Base-by-base conservation (phyloP, 2,888 invertebrate species). In the Quadriops clusia region DNA sequence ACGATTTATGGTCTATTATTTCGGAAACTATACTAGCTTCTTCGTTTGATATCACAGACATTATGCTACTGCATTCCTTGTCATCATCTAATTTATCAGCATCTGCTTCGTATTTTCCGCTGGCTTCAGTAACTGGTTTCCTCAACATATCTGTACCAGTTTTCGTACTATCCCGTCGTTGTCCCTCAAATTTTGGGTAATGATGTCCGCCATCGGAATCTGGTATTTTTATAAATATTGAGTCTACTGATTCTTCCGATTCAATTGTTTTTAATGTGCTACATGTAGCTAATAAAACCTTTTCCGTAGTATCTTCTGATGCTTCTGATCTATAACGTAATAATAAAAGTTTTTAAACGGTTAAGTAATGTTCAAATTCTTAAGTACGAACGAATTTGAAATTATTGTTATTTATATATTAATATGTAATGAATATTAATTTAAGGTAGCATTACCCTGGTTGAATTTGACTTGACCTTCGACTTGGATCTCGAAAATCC, bases 401-500 rank as follows among this genome's bases (percentile, higher is more conserved):
- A 54, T 1, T 56, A 56, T 14, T 60, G 7, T 8, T 25, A 10
- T 22, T 9, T n/a, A n/a, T n/a, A n/a, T n/a, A n/a, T n/a, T n/a
- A n/a, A n/a, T n/a, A n/a, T n/a, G n/a, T n/a, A n/a, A n/a, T n/a
- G n/a, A n/a, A n/a, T n/a, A n/a, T n/a, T n/a, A n/a, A n/a, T n/a
- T n/a, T n/a, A n/a, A n/a, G n/a, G n/a, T n/a, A 30, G 23, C 22
- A 36, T 31, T 42, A 34, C 44, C 32, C 33, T 33, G 37, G 47
- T 37, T 57, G 56, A 24, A 56, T 53, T 38, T 58, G 77, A 9
- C 70, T 70, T 6, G 77, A 74, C 8, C 83, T 70, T 21, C 83
- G 68, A 40, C 82, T 78, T n/a, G n/a, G n/a, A 49, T 86, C 86
- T 3, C 86, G 86, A 57, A 87, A 87, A 46, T 81, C 81, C 16